A percentile compares a stretch with the other conserved stretches of the same genome.
Evolutionary conservation across 2,113 vertebrate species (phyloP).

Genomic region (Panthera leo): DNA sequence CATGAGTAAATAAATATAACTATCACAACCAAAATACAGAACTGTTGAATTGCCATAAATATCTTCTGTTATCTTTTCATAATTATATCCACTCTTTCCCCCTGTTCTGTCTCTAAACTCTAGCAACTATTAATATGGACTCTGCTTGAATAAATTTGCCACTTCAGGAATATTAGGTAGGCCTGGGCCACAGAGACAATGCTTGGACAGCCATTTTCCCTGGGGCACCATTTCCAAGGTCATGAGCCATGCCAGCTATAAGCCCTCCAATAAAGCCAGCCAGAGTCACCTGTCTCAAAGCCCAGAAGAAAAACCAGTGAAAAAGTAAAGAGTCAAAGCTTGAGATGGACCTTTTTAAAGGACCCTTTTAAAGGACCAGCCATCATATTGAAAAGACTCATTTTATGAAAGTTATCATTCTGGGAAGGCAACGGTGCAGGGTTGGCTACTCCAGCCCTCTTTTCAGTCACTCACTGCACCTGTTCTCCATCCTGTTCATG

Average conservation of each 20-base stretch:
- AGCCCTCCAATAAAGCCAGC: constrained; percentile 67
- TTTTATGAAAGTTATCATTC: not conserved
- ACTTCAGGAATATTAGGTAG: not conserved
- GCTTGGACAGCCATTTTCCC: not conserved
- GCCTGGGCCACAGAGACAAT: not conserved
- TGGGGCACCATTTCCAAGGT: constrained; percentile 87
- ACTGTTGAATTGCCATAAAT: not conserved
- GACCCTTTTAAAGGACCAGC: constrained; percentile 42
- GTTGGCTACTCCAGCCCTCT: not conserved
- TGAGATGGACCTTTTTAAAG: constrained; percentile 68
- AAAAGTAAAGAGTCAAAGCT: constrained; percentile 68
- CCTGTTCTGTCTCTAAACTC: not conserved
- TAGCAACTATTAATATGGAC: not conserved
- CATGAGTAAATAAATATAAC: not conserved
- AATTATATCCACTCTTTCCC: not conserved
- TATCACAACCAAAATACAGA: not conserved
- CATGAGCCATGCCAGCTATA: constrained; percentile 83
- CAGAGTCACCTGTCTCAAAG: constrained; percentile 36
- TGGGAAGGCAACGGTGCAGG: not conserved
- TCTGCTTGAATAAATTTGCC: not conserved
- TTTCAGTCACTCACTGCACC: not conserved
- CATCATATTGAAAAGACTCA: not conserved
- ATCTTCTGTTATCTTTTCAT: not conserved
- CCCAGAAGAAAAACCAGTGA: constrained; percentile 75
- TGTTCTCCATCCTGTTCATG: not conserved